Base-by-base conservation (phyloP, 35 echinoderm and acorn worm species). In the Stichopus chloronotus region DNA sequence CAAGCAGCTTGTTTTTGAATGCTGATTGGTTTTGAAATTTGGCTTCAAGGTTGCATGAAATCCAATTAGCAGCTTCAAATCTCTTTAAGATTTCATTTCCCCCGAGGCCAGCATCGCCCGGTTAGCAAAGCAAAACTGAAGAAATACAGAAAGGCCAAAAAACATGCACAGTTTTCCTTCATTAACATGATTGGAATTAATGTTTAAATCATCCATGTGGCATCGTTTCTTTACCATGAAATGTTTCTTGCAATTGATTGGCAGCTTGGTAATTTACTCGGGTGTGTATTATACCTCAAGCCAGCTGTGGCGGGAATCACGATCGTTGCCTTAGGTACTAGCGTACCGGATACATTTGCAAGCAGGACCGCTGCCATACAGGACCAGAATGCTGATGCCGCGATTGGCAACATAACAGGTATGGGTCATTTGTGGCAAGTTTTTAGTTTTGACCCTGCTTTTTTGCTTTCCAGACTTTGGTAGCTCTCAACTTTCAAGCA, bases 371-470 rank as follows among this genome's bases (percentile, higher is more conserved):
- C 97, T 60, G 93, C 97, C 25, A 92, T 96, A 30, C 97, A 99
- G 52, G 97, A 99, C 60, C 92, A 96, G 81, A 81, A 96, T 84
- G 97, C 97, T 13, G 97, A 99, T 93, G 97, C 97, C 61, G 95
- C 97, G 14, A 99, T 99, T 72, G 97, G 97, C 79, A 99, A 99
- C 89, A 96, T 99, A 20, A 99, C 97, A 88, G 97, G 97, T 99
- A 84, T 53, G 83, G 24, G 59, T 9, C n/a, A 74, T 43, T 43
- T 43, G 30, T 43, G 30, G 30, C 30, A 43, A 3, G 30, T 0
- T 43, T 43, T 43, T 43, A 43, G 30, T 43, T 43, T 0, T 3
- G 3, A 43, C 30, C 30, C 30, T 43, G 0, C 30, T 43, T 43
- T 43, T 43, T 43, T 43, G 30, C 30, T 43, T 43, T 43, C 30